These are phyloP conservation scores for Sprattus sprattus DNA, from an alignment of 2,113 vertebrate genomes.

Conservation along the genomic window DNA sequence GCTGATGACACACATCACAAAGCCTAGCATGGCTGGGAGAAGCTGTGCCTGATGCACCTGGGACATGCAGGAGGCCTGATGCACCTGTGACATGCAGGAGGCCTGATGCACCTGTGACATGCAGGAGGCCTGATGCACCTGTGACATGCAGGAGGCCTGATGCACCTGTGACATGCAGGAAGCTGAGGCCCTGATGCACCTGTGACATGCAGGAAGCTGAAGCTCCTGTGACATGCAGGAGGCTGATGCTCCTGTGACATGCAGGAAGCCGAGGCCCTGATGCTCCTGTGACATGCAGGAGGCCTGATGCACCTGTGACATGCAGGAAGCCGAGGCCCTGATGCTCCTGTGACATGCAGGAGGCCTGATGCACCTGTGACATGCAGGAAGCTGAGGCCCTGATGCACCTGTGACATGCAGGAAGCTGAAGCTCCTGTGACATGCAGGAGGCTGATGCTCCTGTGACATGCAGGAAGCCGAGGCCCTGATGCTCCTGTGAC, in stretches of 20 bases:
- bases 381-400: no score
- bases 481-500: not conserved
- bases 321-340: not conserved
- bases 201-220: not conserved
- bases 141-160: not conserved
- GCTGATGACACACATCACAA: not conserved
- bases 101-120: no score
- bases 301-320: no score
- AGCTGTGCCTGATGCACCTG: slow-evolving; percentile 8
- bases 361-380: not conserved
- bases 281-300: not conserved
- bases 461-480: not conserved
- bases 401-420: no score
- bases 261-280: not conserved
- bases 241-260: not conserved
- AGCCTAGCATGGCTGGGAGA: not conserved
- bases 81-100: no score
- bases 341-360: not conserved
- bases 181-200: not conserved
- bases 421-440: no score
- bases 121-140: not conserved
- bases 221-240: no score
- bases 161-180: not conserved
- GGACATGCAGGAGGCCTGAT: not conserved
- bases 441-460: not conserved